Conservation (phyloP, 2,888 invertebrate genomes). For the Julus scanicus region DNA sequence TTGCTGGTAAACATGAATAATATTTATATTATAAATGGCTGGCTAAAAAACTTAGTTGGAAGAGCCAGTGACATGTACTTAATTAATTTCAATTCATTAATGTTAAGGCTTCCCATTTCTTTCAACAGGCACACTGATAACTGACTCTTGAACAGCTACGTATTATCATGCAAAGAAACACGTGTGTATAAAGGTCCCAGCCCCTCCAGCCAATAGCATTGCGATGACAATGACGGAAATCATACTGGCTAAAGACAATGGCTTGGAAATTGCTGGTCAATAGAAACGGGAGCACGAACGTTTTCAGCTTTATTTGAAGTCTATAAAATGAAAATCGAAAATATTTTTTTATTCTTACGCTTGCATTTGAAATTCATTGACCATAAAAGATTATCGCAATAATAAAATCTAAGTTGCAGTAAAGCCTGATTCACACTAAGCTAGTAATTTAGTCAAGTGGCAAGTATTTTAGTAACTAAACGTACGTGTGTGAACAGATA, state of each 20-base stretch:
- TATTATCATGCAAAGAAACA: no score
- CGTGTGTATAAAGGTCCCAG: not conserved
- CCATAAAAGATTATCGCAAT: not conserved
- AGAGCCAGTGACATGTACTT: no score
- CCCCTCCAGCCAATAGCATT: not conserved
- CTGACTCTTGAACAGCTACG: not conserved
- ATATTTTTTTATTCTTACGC: not conserved
- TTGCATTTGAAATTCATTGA: not conserved
- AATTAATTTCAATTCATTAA: not conserved
- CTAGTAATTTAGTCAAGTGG: no score
- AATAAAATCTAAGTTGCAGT: no score
- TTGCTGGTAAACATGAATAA: slow-evolving; percentile 62
- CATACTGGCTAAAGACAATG: not conserved
- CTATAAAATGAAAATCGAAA: not conserved
- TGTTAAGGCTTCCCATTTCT: not conserved
- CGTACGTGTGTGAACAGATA: no score
- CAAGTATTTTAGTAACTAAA: no score
- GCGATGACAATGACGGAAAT: not conserved
- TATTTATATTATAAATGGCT: not conserved
- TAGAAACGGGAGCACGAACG: no score
- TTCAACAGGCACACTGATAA: not conserved
- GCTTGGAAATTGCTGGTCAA: not conserved
- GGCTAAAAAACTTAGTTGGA: not conserved
- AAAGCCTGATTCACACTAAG: no score
- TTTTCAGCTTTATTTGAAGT: not conserved